Evolutionary conservation across 2,888 invertebrate species (phyloP).

Genomic region (Athalia cordata): DNA sequence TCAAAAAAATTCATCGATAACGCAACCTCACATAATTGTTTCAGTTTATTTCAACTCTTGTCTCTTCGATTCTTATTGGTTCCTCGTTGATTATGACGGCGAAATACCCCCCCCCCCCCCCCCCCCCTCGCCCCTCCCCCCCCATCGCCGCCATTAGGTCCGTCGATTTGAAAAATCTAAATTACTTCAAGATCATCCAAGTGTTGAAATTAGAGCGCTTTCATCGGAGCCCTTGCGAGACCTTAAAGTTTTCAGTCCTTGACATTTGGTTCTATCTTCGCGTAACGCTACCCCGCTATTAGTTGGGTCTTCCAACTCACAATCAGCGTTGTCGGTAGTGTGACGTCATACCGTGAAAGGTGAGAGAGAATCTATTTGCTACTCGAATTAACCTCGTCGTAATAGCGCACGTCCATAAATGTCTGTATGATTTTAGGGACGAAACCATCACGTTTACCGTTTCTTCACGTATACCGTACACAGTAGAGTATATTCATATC

Average conservation of each 20-base stretch:
- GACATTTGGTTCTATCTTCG: constrained; percentile 6
- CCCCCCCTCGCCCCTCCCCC: too few species aligned
- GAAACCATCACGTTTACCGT: too few species aligned
- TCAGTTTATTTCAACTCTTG: too few species aligned
- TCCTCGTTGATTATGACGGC: background rate
- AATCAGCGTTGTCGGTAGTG: background rate
- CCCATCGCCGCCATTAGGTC: background rate
- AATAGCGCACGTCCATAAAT: background rate
- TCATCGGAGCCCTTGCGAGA: background rate
- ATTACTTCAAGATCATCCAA: background rate
- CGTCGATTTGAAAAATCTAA: constrained; percentile 7
- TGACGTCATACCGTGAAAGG: background rate
- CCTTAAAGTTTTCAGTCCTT: constrained; percentile 4
- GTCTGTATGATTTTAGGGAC: background rate
- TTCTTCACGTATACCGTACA: too few species aligned
- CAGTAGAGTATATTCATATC: background rate
- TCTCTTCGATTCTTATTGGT: background rate
- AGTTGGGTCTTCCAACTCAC: background rate
- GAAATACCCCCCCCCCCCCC: background rate
- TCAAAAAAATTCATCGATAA: too few species aligned
- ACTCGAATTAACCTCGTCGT: constrained; percentile 15
- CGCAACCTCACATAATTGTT: too few species aligned
- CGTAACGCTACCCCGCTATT: background rate
- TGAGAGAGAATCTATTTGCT: constrained; percentile 10
- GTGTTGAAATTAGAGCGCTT: background rate